A percentile compares a stretch with the other conserved stretches of the same genome.
Evolutionary conservation across 2,888 invertebrate genomes (phyloP).

Genomic region (Athalia cordata): DNA sequence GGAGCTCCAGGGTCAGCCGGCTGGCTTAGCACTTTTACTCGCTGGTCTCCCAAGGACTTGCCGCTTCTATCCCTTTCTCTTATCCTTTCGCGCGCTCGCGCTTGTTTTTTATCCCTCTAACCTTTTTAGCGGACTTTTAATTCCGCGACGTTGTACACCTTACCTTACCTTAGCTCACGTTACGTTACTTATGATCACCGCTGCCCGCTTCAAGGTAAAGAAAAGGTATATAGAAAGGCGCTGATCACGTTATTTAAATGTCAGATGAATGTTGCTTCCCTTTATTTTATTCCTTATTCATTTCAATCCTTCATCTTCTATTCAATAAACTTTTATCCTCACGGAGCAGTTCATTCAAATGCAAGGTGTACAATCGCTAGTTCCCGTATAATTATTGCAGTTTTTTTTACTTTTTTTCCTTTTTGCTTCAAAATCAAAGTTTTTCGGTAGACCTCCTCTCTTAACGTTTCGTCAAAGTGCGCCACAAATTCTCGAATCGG

Average conservation of each 20-base stretch:
- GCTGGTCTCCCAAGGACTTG: conserved; percentile 71
- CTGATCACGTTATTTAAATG: conserved; percentile 20
- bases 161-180: not conserved
- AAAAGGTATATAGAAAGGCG: conserved; percentile 47
- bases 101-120: conserved; percentile 68
- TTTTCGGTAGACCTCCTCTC: conserved; percentile 24
- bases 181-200: conserved; percentile 46
- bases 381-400: not conserved
- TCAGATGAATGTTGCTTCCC: conserved; percentile 40
- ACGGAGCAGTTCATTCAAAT: not conserved
- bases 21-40: conserved; percentile 71
- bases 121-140: conserved; percentile 69
- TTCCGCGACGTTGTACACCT: conserved; percentile 51
- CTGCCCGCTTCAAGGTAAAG: conserved; percentile 46
- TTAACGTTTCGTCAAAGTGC: conserved; percentile 27
- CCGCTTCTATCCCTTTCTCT: conserved; percentile 72
- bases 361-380: not conserved
- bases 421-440: conserved; percentile 40
- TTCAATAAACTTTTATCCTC: not conserved
- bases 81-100: conserved; percentile 72
- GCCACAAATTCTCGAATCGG: conserved; percentile 40
- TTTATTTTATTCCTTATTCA: not conserved
- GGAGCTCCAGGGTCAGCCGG: conserved; percentile 71
- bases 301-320: not conserved
- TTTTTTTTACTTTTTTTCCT: no score